These are phyloP conservation scores for Heptascelio sp. DNA, from an alignment of 2,888 invertebrate species.

Conservation along the genomic window DNA sequence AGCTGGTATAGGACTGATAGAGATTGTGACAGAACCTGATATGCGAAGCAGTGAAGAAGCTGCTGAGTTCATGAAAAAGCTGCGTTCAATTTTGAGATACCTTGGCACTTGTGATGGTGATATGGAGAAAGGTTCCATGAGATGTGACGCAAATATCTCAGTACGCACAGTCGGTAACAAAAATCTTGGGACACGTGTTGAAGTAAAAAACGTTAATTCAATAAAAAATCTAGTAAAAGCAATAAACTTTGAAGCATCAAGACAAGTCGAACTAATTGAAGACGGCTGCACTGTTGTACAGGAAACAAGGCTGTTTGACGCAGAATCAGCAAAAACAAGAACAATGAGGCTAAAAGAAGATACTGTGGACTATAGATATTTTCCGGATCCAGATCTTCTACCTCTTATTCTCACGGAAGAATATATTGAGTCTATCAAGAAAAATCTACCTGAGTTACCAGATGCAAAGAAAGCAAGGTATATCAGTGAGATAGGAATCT, in stretches of 20 bases:
- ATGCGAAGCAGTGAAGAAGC: constrained; percentile 46
- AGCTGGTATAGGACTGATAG: constrained; percentile 49
- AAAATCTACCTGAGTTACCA: constrained; percentile 50
- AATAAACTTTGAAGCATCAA: constrained; percentile 51
- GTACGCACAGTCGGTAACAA: constrained; percentile 38
- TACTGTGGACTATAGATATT: constrained; percentile 46
- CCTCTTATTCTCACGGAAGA: constrained; percentile 39
- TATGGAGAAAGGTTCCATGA: constrained; percentile 55
- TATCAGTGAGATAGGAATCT: constrained; percentile 38
- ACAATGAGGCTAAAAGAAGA: constrained; percentile 40
- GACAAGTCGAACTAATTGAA: constrained; percentile 48
- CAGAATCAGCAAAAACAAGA: constrained; percentile 29
- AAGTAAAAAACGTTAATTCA: constrained; percentile 54
- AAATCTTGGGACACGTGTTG: constrained; percentile 48
- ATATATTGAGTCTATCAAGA: constrained; percentile 30
- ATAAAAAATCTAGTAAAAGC: constrained; percentile 47
- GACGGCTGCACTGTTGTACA: constrained; percentile 35
- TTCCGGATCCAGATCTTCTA: constrained; percentile 52
- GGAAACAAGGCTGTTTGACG: constrained; percentile 44
- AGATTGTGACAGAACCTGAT: constrained; percentile 55
- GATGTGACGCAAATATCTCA: constrained; percentile 57
- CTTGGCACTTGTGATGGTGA: constrained; percentile 50
- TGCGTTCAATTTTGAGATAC: constrained; percentile 41
- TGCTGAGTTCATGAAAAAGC: constrained; percentile 45
- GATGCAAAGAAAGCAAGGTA: constrained; percentile 43